Conservation (phyloP, 2,888 invertebrate species). For the Ormia ochracea region DNA sequence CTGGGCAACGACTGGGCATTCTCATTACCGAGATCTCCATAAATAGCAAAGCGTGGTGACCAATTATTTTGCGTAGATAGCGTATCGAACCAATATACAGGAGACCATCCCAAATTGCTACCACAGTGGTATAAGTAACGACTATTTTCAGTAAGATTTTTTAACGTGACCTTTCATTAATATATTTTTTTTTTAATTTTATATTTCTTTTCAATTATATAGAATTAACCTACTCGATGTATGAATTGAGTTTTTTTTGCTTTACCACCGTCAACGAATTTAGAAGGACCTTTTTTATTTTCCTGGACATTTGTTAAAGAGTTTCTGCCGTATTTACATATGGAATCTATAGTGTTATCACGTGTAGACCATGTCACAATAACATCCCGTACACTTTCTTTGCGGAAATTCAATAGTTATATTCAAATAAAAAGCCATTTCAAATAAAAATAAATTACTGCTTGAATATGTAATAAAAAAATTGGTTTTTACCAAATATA, state of each 20-base stretch:
- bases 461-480: neutral
- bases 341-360: conserved; percentile 81
- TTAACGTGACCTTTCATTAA: conserved; percentile 76
- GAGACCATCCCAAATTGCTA: conserved; percentile 88
- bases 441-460: neutral
- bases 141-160: conserved; percentile 80
- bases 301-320: conserved; percentile 77
- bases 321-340: conserved; percentile 85
- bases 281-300: conserved; percentile 79
- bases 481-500: neutral
- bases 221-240: conserved; percentile 81
- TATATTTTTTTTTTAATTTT: neutral
- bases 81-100: conserved; percentile 86
- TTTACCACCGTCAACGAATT: conserved; percentile 86
- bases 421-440: neutral
- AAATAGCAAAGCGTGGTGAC: conserved; percentile 89
- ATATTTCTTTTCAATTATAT: neutral
- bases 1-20: conserved; percentile 90
- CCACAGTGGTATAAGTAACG: conserved; percentile 90
- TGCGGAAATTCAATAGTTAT: conserved; percentile 67
- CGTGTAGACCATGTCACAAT: conserved; percentile 90
- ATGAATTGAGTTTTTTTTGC: conserved; percentile 83
- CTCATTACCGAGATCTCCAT: conserved; percentile 95
- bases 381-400: conserved; percentile 83
- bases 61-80: conserved; percentile 82